A percentile compares a stretch with the other conserved stretches of the same genome.
phyloP scores from a whole-genome alignment of 2,797 vertebrate genomes.

The Sebastes diploproa region DNA sequence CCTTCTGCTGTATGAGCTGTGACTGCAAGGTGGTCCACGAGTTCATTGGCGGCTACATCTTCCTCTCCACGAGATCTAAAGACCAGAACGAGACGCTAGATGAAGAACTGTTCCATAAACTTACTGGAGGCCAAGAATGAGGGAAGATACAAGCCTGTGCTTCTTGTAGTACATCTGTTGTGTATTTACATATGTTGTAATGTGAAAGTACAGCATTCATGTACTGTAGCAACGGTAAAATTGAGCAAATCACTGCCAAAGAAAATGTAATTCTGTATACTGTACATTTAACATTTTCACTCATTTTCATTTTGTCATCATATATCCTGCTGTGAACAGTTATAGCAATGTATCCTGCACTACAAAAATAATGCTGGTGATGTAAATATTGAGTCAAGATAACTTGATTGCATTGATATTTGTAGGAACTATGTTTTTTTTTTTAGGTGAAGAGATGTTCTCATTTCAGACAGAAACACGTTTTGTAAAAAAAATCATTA shows the following conservation, averaged over 20 bases:
- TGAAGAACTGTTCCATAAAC: conserved; percentile 96
- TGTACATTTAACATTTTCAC: conserved; percentile 5
- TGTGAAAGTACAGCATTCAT: conserved; percentile 20
- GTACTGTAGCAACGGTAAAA: background rate
- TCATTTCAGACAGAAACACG: background rate
- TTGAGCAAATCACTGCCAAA: conserved; percentile 8
- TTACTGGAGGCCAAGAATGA: conserved; percentile 96
- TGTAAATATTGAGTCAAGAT: conserved; percentile 58
- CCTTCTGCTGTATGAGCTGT: conserved; percentile 91
- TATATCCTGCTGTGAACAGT: background rate
- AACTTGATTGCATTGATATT: background rate
- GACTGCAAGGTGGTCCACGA: conserved; percentile 97
- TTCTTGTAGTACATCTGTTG: background rate
- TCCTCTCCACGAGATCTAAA: conserved; percentile 96
- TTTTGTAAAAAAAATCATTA: conserved; percentile 38
- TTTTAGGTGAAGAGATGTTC: background rate
- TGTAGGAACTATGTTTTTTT: conserved; percentile 10
- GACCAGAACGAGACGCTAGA: conserved; percentile 96
- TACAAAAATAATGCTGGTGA: conserved; percentile 3
- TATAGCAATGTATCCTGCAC: conserved; percentile 10
- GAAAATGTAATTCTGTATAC: background rate
- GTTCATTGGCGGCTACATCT: conserved; percentile 98
- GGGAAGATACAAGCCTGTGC: background rate
- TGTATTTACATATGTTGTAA: conserved; percentile 13
- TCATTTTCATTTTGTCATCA: background rate